Evolutionary conservation across 1,140 invertebrate species (phyloP).

Genomic region (Halotydeus destructor): DNA sequence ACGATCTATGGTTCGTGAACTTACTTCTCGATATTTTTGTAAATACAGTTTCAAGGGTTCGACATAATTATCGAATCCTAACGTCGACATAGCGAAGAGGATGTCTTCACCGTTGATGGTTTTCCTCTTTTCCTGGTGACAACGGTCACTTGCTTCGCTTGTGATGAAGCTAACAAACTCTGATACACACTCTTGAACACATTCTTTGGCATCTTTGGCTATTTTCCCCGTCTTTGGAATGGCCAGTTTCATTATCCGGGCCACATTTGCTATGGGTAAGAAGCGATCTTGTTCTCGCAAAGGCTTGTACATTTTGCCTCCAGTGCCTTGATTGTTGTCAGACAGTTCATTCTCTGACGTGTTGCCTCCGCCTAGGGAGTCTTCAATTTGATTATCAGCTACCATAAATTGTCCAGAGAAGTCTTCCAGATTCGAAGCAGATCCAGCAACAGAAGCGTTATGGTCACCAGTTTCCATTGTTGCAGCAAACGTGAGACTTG

Average conservation of each 20-base stretch:
- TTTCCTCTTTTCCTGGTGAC: constrained; percentile 92
- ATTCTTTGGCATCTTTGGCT: constrained; percentile 96
- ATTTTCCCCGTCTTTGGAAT: constrained; percentile 94
- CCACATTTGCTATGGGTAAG: constrained; percentile 92
- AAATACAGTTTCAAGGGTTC: constrained; percentile 89
- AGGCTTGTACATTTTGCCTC: constrained; percentile 21
- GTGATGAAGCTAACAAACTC: constrained; percentile 99
- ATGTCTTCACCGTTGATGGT: constrained; percentile 99
- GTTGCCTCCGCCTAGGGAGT: not conserved
- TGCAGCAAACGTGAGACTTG: too few species aligned
- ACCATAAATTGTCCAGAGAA: too few species aligned
- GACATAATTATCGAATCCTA: constrained; percentile 97
- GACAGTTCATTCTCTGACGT: constrained; percentile 10
- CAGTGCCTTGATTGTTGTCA: constrained; percentile 19
- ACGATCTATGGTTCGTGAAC: too few species aligned
- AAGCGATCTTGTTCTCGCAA: constrained; percentile 62
- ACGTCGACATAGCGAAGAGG: constrained; percentile 79
- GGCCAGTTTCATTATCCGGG: constrained; percentile 95
- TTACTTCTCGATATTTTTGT: constrained; percentile 75
- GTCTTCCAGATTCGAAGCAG: too few species aligned
- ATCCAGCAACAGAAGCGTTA: too few species aligned
- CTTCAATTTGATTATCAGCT: too few species aligned
- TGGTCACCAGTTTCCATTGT: too few species aligned
- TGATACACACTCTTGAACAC: constrained; percentile 97
- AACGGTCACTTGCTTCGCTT: constrained; percentile 87